Percentiles rank a stretch among this genome's conserved stretches.
These are phyloP conservation scores for Eciton burchellii DNA, from an alignment of 1,140 invertebrate genomes.

Conservation along the genomic window DNA sequence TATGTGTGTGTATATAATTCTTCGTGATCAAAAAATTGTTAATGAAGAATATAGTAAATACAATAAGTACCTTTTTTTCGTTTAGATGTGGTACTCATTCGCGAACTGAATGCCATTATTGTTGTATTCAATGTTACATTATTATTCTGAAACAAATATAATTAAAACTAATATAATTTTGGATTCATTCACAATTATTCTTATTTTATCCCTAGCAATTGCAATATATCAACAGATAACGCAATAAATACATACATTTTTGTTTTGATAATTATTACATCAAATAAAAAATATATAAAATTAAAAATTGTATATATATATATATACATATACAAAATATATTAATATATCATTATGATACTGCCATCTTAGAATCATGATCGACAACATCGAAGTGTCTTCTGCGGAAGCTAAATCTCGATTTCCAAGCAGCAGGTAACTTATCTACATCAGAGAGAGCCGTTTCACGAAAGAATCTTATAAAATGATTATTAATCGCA, in stretches of 20 bases:
- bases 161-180: not conserved
- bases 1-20: not conserved
- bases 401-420: not conserved
- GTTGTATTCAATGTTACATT: slow-evolving; percentile 75
- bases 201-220: not conserved
- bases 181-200: not conserved
- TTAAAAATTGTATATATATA: not conserved
- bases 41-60: too few relatives aligned
- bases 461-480: not conserved
- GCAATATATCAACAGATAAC: not conserved
- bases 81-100: slow-evolving; percentile 71
- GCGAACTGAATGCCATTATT: slow-evolving; percentile 79
- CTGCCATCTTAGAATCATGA: slow-evolving; percentile 70
- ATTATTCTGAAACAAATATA: slow-evolving; percentile 78
- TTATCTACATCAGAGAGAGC: slow-evolving; percentile 68
- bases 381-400: not conserved
- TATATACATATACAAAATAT: not conserved
- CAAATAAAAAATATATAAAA: too few relatives aligned
- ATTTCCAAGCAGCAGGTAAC: slow-evolving; percentile 69
- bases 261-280: not conserved
- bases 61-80: slow-evolving; percentile 77
- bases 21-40: not conserved
- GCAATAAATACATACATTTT: not conserved
- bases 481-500: slow-evolving; percentile 45
- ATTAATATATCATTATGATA: slow-evolving; percentile 60